Conservation (phyloP, 2,888 invertebrate species). For the Phrixothrix hirtus region DNA sequence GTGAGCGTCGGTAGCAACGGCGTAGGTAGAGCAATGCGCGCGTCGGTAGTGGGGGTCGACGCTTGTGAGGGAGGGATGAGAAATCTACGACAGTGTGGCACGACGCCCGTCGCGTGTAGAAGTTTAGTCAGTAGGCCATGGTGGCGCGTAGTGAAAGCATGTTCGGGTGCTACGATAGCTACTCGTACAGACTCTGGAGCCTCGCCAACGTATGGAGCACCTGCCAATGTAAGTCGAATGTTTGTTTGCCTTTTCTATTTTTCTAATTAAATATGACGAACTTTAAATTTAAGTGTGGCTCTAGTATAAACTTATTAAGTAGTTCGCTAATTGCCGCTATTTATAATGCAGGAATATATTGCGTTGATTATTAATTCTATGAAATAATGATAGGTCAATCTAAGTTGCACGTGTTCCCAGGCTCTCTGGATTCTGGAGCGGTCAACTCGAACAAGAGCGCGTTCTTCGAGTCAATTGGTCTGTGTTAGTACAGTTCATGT, state of each 20-base stretch:
- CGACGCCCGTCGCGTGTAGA: slow-evolving; percentile 43
- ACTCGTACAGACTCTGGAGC: slow-evolving; percentile 77
- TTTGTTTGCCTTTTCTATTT: too few species aligned
- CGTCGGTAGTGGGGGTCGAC: slow-evolving; percentile 42
- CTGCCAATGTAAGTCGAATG: slow-evolving; percentile 71
- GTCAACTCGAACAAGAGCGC: slow-evolving; percentile 38
- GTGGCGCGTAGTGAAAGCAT: slow-evolving; percentile 79
- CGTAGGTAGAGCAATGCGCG: slow-evolving; percentile 41
- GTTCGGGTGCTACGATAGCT: slow-evolving; percentile 76
- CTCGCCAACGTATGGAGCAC: slow-evolving; percentile 76
- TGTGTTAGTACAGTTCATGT: slow-evolving; percentile 41
- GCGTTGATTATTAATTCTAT: slow-evolving; percentile 19
- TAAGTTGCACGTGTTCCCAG: slow-evolving; percentile 39
- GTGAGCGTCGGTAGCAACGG: slow-evolving; percentile 37
- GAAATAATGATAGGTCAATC: slow-evolving; percentile 28
- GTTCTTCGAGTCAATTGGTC: slow-evolving; percentile 42
- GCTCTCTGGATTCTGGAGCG: slow-evolving; percentile 31
- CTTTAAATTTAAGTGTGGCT: too few species aligned
- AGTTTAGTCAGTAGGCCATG: slow-evolving; percentile 70
- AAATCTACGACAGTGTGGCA: slow-evolving; percentile 38
- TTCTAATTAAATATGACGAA: too few species aligned
- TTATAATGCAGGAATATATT: slow-evolving; percentile 7
- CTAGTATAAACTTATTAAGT: too few species aligned
- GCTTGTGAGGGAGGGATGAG: slow-evolving; percentile 40
- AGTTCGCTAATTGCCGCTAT: slow-evolving; percentile 6